Percentiles rank a stretch among this genome's conserved stretches.
Evolutionary conservation across 2,888 invertebrate species (phyloP).

Genomic region (Exephanes ischioxanthus): DNA sequence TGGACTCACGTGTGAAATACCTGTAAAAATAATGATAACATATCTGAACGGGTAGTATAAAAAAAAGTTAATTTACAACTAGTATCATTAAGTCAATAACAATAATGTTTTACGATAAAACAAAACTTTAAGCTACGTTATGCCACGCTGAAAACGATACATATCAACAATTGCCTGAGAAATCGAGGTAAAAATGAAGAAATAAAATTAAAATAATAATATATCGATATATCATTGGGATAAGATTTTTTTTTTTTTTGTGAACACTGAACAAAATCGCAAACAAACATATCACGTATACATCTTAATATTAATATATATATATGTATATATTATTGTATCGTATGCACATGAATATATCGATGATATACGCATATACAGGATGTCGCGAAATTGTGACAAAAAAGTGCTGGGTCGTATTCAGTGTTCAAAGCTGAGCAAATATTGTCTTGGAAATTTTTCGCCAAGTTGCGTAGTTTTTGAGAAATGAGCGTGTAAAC

Average conservation of each 20-base stretch:
- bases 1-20: slow-evolving; percentile 34
- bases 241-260: slow-evolving; percentile 54
- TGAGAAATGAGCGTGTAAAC: neutral
- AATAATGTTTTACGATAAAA: slow-evolving; percentile 34
- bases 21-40: slow-evolving; percentile 35
- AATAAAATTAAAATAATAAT: slow-evolving; percentile 58
- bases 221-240: slow-evolving; percentile 57
- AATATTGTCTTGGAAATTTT: neutral
- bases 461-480: neutral
- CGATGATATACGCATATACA: slow-evolving; percentile 24
- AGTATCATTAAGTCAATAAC: slow-evolving; percentile 40
- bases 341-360: slow-evolving; percentile 48
- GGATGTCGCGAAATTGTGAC: neutral
- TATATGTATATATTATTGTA: slow-evolving; percentile 57
- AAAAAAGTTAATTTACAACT: slow-evolving; percentile 37
- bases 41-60: slow-evolving; percentile 33
- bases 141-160: slow-evolving; percentile 75
- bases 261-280: slow-evolving; percentile 33
- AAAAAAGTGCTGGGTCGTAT: neutral
- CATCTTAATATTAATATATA: slow-evolving; percentile 57
- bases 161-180: slow-evolving; percentile 81
- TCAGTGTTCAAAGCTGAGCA: neutral
- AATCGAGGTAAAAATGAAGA: slow-evolving; percentile 63
- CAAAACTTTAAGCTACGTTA: slow-evolving; percentile 46
- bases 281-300: slow-evolving; percentile 59